phyloP scores from a whole-genome alignment of 1,140 invertebrate species.

The Euwallacea fornicatus region DNA sequence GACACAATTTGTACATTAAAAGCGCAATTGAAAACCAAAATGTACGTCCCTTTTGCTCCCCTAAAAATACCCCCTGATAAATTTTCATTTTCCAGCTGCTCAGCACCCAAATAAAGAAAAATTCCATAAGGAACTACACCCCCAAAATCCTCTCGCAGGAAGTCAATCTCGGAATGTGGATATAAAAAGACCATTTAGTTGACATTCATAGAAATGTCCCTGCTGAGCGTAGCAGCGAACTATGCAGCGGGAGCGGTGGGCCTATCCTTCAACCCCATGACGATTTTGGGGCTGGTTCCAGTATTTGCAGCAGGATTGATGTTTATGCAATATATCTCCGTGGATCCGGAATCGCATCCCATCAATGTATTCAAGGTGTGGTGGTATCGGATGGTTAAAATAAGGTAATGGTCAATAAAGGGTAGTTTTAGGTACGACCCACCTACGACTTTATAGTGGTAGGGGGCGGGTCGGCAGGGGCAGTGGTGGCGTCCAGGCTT shows the following conservation, averaged over 20 bases:
- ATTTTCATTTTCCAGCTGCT: slow-evolving; percentile 22
- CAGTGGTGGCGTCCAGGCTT: slow-evolving; percentile 87
- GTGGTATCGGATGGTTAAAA: slow-evolving; percentile 29
- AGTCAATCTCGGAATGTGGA: slow-evolving; percentile 53
- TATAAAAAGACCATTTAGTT: slow-evolving; percentile 35
- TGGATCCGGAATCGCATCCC: slow-evolving; percentile 80
- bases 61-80: neutral
- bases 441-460: slow-evolving; percentile 84
- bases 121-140: slow-evolving; percentile 66
- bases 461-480: slow-evolving; percentile 89
- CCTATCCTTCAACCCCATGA: slow-evolving; percentile 54
- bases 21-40: slow-evolving; percentile 56
- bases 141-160: slow-evolving; percentile 63
- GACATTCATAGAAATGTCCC: slow-evolving; percentile 37
- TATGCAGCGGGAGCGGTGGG: slow-evolving; percentile 44
- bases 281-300: slow-evolving; percentile 74
- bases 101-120: slow-evolving; percentile 44
- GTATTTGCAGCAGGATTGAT: slow-evolving; percentile 77
- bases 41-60: slow-evolving; percentile 6
- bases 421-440: slow-evolving; percentile 62
- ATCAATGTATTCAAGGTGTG: slow-evolving; percentile 69
- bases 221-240: slow-evolving; percentile 41
- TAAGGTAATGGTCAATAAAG: too few relatives aligned
- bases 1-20: slow-evolving; percentile 63
- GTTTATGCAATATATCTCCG: slow-evolving; percentile 76